Percentiles rank a stretch among this genome's conserved stretches.
Conservation (phyloP, 2,113 vertebrate species). For the Sialia sialis region DNA sequence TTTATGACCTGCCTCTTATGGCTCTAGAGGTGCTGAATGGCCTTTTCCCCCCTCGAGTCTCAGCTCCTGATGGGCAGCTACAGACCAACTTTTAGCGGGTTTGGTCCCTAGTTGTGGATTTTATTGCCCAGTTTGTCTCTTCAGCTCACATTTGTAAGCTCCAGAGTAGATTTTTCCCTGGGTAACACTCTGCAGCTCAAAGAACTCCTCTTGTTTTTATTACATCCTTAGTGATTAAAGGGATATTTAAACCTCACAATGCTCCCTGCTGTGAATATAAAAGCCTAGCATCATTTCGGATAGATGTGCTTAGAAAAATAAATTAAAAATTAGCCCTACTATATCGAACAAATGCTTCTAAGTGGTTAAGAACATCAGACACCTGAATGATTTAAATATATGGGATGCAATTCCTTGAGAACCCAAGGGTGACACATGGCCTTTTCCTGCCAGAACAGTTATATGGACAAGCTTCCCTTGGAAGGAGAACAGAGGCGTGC, state of each 20-base stretch:
- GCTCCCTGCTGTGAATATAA: conserved; percentile 66
- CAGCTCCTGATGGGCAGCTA: conserved; percentile 60
- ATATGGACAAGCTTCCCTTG: neutral
- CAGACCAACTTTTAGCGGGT: conserved; percentile 42
- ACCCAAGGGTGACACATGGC: neutral
- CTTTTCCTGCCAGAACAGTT: neutral
- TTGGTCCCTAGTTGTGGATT: conserved; percentile 57
- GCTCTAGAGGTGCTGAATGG: conserved; percentile 64
- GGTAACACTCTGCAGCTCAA: conserved; percentile 67
- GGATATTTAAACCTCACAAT: conserved; percentile 58
- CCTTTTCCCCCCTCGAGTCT: conserved; percentile 13
- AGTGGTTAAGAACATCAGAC: conserved; percentile 21
- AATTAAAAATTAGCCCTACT: conserved; percentile 53
- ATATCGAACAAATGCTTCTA: conserved; percentile 31
- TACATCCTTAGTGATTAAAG: conserved; percentile 71
- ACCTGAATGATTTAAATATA: neutral
- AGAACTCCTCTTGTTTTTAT: conserved; percentile 65
- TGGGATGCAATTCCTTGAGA: neutral
- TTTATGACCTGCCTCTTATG: conserved; percentile 61
- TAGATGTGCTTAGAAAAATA: conserved; percentile 58
- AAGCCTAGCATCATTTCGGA: conserved; percentile 51
- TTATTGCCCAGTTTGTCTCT: conserved; percentile 71
- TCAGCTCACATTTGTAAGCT: conserved; percentile 63
- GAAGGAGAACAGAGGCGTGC: neutral
- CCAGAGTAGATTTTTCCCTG: conserved; percentile 63